Conservation (phyloP, 1,140 invertebrate genomes). For the Drosophila nigromelanica region DNA sequence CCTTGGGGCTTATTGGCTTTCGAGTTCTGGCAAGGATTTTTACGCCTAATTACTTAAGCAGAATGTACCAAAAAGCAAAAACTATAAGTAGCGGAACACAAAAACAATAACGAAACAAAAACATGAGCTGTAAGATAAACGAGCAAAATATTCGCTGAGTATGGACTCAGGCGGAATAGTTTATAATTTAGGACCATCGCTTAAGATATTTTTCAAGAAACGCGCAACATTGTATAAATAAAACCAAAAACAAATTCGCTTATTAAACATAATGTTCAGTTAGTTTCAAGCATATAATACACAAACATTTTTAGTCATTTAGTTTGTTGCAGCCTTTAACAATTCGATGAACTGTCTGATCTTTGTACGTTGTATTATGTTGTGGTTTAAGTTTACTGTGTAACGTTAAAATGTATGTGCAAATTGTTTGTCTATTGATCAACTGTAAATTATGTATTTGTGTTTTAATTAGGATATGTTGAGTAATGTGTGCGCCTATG, state of each 20-base stretch:
- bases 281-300: conserved; percentile 36
- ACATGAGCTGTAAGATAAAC: conserved; percentile 58
- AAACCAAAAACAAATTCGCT: conserved; percentile 30
- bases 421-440: conserved; percentile 49
- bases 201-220: conserved; percentile 31
- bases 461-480: conserved; percentile 47
- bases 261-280: conserved; percentile 36
- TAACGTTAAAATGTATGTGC: conserved; percentile 47
- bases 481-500: conserved; percentile 12
- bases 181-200: conserved; percentile 45
- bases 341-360: conserved; percentile 55
- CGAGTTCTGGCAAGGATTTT: conserved; percentile 59
- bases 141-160: conserved; percentile 39
- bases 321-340: conserved; percentile 37
- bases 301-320: conserved; percentile 36
- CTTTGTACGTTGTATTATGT: conserved; percentile 66
- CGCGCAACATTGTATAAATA: conserved; percentile 47
- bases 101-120: conserved; percentile 39
- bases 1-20: conserved; percentile 64
- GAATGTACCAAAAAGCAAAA: conserved; percentile 68
- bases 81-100: conserved; percentile 43
- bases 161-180: conserved; percentile 24
- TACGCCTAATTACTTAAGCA: conserved; percentile 74
- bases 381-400: conserved; percentile 55
- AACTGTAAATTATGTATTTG: conserved; percentile 57